Evolutionary conservation across 2,113 vertebrate genomes (phyloP).

Genomic region (Mastomys coucha): DNA sequence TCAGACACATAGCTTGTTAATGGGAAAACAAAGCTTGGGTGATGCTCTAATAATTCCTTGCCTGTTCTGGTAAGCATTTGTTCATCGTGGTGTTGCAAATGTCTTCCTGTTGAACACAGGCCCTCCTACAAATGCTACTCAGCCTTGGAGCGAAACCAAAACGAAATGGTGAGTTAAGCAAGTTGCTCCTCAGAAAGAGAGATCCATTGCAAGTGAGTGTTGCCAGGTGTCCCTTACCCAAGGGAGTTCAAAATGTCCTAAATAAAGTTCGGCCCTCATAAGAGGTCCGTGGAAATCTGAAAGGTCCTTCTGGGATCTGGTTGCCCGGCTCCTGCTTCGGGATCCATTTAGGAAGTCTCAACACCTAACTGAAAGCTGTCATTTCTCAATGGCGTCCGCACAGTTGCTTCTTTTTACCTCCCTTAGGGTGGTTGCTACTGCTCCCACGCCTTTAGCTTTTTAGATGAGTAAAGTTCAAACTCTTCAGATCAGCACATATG

Average conservation of each 20-base stretch:
- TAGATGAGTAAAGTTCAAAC: neutral
- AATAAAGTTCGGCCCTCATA: neutral
- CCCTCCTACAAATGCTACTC: neutral
- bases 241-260: neutral
- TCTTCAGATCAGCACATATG: neutral
- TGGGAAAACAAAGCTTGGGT: constrained; percentile 82
- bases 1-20: constrained; percentile 81
- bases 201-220: neutral
- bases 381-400: neutral
- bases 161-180: neutral
- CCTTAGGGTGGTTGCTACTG: neutral
- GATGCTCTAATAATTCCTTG: constrained; percentile 74
- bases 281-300: neutral
- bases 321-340: neutral
- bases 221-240: neutral
- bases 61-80: constrained; percentile 44
- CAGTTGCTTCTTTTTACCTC: neutral
- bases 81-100: constrained; percentile 3
- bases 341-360: neutral
- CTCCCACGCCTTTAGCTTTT: neutral
- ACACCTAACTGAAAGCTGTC: neutral
- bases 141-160: neutral
- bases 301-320: neutral
- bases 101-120: constrained; percentile 29
- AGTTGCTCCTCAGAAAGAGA: neutral